Evolutionary conservation across 2,797 vertebrate genomes (phyloP).

Genomic region (Falco berigora): DNA sequence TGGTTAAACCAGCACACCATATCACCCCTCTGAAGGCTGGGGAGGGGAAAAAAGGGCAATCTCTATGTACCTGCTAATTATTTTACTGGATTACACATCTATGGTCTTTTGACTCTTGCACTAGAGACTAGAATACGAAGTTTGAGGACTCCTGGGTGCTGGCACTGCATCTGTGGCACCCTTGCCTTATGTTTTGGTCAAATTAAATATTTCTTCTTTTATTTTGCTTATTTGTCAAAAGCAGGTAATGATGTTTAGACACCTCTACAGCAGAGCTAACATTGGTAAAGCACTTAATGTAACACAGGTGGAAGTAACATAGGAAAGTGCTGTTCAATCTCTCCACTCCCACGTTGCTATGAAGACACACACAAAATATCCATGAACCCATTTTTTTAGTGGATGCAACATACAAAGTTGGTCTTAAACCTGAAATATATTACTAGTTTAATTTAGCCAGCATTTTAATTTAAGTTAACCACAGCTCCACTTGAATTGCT

Average conservation of each 20-base stretch:
- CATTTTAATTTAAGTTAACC: neutral
- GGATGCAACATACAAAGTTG: neutral
- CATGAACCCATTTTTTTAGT: neutral
- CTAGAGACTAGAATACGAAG: neutral
- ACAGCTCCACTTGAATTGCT: neutral
- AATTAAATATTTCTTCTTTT: neutral
- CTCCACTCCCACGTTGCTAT: neutral
- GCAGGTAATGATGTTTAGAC: neutral
- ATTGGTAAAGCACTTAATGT: neutral
- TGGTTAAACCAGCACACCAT: neutral
- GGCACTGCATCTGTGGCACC: rapidly evolving
- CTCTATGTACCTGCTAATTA: neutral
- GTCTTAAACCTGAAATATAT: neutral
- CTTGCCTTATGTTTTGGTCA: neutral
- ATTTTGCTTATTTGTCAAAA: neutral
- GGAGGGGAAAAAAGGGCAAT: neutral
- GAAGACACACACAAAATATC: neutral
- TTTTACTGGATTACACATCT: neutral
- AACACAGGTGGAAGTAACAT: neutral
- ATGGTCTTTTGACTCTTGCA: neutral
- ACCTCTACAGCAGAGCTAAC: neutral
- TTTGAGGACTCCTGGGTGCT: neutral
- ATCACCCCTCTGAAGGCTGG: neutral
- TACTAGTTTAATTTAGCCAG: neutral
- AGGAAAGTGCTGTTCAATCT: neutral